Evolutionary conservation across 1,140 invertebrate species (phyloP).

Genomic region (Trachelipus rathkii): DNA sequence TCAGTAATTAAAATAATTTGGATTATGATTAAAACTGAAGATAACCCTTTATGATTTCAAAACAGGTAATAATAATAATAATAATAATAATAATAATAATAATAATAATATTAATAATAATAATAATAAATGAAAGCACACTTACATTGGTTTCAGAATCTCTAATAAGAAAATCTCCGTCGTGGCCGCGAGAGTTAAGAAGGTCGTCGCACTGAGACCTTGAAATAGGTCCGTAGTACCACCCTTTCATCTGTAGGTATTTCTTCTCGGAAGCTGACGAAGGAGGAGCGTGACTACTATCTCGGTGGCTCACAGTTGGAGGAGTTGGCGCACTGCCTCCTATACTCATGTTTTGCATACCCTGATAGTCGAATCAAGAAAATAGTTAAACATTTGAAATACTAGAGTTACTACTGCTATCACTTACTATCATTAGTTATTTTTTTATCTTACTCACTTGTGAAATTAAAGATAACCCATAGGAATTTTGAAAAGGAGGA

Average conservation of each 20-base stretch:
- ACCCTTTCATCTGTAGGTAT: constrained; percentile 60
- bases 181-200: constrained; percentile 86
- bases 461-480: no score
- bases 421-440: no score
- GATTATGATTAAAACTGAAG: no score
- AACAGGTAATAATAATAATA: no score
- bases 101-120: no score
- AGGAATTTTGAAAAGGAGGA: no score
- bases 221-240: constrained; percentile 96
- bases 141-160: constrained; percentile 98
- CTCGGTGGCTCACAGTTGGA: neutral
- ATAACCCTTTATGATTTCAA: no score
- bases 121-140: no score
- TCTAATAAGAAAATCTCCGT: constrained; percentile 96
- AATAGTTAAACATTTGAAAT: neutral
- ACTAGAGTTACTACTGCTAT: no score
- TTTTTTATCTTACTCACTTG: no score
- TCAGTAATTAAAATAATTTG: no score
- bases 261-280: neutral
- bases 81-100: no score
- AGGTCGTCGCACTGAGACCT: constrained; percentile 90
- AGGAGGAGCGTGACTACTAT: neutral
- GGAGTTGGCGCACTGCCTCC: neutral
- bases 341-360: neutral
- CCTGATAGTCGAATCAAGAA: neutral